Evolutionary conservation across 2,797 vertebrate species (phyloP).

Genomic region (Enteromius fasciolatus): DNA sequence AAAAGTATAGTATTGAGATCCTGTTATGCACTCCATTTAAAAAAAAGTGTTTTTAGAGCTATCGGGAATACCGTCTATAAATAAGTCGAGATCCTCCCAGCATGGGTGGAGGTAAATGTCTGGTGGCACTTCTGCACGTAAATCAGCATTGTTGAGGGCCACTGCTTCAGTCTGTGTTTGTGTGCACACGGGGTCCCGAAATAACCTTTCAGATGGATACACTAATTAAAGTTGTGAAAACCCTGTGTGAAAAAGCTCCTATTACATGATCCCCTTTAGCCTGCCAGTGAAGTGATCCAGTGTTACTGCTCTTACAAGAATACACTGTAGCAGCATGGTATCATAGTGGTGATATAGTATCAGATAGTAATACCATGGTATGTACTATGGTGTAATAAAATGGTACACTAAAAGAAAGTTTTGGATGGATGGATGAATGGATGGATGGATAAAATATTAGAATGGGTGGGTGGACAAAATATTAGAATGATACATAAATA

Average conservation of each 20-base stretch:
- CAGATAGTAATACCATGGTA: not conserved
- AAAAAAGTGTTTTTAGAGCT: not conserved
- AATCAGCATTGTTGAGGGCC: not conserved
- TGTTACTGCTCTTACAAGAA: not conserved
- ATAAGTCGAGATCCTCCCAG: not conserved
- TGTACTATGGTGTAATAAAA: not conserved
- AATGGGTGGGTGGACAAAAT: not conserved
- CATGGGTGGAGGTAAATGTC: conserved; percentile 2
- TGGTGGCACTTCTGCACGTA: not conserved
- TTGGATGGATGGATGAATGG: not conserved
- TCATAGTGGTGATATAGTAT: not conserved
- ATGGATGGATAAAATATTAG: too few relatives aligned
- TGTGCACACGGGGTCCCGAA: not conserved
- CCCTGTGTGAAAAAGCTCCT: conserved; percentile 2
- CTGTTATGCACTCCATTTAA: not conserved
- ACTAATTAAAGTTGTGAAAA: conserved; percentile 38
- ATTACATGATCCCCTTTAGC: not conserved
- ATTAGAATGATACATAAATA: not conserved
- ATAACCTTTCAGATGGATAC: conserved; percentile 19
- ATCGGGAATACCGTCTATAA: not conserved
- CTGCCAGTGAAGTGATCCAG: not conserved
- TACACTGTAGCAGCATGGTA: not conserved
- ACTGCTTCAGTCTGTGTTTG: conserved; percentile 5
- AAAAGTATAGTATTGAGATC: conserved; percentile 3
- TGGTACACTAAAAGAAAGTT: not conserved